phyloP scores from a whole-genome alignment of 2,888 invertebrate genomes.

The Orgyia antiqua region DNA sequence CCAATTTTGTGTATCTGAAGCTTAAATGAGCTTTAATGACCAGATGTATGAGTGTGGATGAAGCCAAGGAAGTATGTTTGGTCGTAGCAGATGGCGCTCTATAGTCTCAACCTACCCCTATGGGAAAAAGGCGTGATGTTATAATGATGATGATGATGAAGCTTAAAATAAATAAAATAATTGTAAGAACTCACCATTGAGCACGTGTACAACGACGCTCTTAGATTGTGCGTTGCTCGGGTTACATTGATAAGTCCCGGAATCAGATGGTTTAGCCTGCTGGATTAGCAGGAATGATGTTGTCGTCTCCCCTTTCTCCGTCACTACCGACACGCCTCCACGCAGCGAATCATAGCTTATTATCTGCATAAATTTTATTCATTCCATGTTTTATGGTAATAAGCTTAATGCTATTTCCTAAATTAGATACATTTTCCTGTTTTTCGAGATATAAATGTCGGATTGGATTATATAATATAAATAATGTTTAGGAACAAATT shows the following conservation, averaged over 20 bases:
- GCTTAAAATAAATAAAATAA: too few relatives aligned
- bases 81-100: too few relatives aligned
- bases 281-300: conserved; percentile 93
- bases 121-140: too few relatives aligned
- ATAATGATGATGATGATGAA: too few relatives aligned
- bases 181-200: conserved; percentile 96
- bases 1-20: too few relatives aligned
- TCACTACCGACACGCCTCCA: conserved; percentile 94
- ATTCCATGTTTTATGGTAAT: conserved; percentile 27
- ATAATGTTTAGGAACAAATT: conserved; percentile 18
- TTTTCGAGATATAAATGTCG: conserved; percentile 26
- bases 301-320: conserved; percentile 93
- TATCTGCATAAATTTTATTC: conserved; percentile 79
- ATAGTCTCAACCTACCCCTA: too few relatives aligned
- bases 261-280: conserved; percentile 90
- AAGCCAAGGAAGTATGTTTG: too few relatives aligned
- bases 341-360: conserved; percentile 95
- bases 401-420: conserved; percentile 29
- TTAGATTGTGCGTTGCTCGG: conserved; percentile 95
- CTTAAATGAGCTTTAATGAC: too few relatives aligned
- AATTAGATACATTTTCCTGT: conserved; percentile 33
- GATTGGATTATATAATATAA: conserved; percentile 24
- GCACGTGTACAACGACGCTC: conserved; percentile 94
- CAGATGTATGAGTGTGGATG: too few relatives aligned
- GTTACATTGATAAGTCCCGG: conserved; percentile 95